Percentiles rank a stretch among this genome's conserved stretches.
Evolutionary conservation across 1,140 invertebrate species (phyloP).

Genomic region (Pogonomyrmex californicus): DNA sequence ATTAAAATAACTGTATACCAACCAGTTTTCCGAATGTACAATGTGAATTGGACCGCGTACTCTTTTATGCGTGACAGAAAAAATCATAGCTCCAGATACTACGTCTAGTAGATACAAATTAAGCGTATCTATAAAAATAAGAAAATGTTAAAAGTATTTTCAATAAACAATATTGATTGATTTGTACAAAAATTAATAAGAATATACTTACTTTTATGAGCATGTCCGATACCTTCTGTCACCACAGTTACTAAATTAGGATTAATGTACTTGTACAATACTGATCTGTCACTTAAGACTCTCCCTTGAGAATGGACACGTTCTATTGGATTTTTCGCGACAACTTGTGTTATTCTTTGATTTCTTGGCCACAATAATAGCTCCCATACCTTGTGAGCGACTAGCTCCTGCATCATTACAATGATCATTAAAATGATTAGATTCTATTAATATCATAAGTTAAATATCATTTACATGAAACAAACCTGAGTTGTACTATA

Average conservation of each 20-base stretch:
- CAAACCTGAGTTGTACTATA: slow-evolving; percentile 82
- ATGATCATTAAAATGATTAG: slow-evolving; percentile 39
- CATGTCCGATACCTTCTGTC: slow-evolving; percentile 92
- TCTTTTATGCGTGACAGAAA: slow-evolving; percentile 92
- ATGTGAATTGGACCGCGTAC: slow-evolving; percentile 94
- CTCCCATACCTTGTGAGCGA: slow-evolving; percentile 90
- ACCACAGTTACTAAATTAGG: slow-evolving; percentile 97
- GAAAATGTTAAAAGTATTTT: slow-evolving; percentile 41
- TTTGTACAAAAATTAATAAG: neutral
- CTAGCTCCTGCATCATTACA: slow-evolving; percentile 79
- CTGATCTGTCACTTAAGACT: slow-evolving; percentile 97
- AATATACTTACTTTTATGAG: slow-evolving; percentile 90
- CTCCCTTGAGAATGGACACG: slow-evolving; percentile 98
- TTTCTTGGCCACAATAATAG: slow-evolving; percentile 90
- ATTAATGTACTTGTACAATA: slow-evolving; percentile 99
- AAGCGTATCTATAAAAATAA: slow-evolving; percentile 89
- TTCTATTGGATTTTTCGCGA: slow-evolving; percentile 92
- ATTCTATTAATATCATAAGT: neutral
- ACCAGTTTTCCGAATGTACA: slow-evolving; percentile 99
- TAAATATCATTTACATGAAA: slow-evolving; percentile 6
- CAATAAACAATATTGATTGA: slow-evolving; percentile 21
- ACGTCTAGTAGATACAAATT: slow-evolving; percentile 96
- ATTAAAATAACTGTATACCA: slow-evolving; percentile 98
- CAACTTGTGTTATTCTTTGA: slow-evolving; percentile 91
- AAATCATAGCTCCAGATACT: slow-evolving; percentile 94